Conservation (phyloP, 2,888 invertebrate genomes). For the Lottia scabra region DNA sequence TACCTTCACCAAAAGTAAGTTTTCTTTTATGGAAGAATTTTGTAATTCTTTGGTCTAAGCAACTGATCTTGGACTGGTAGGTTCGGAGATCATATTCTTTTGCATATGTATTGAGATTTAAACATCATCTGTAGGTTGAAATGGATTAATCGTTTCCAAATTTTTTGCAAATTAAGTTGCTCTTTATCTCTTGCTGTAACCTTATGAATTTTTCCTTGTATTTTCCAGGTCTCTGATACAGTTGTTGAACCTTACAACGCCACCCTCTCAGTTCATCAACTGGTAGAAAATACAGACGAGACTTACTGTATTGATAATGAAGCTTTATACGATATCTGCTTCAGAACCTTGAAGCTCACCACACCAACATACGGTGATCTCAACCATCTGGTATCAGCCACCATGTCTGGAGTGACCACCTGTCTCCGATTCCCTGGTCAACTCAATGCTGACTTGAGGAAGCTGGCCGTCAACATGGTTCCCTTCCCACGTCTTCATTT, state of each 20-base stretch:
- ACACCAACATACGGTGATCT: background rate
- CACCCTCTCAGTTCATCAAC: background rate
- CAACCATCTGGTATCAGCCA: background rate
- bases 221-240: background rate
- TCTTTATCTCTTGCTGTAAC: background rate
- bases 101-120: background rate
- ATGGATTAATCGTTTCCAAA: background rate
- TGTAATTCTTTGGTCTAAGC: constrained; percentile 3
- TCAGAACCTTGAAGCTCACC: background rate
- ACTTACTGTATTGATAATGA: constrained; percentile 2
- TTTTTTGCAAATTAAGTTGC: too few relatives aligned
- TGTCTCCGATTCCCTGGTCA: constrained; percentile 2
- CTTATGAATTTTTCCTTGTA: constrained; percentile 6
- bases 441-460: background rate
- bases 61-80: constrained; percentile 1
- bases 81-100: background rate
- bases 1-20: constrained; percentile 84
- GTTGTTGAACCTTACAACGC: background rate
- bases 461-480: background rate
- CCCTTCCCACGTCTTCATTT: background rate
- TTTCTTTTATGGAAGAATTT: background rate
- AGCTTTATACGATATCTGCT: constrained; percentile 1
- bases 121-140: background rate
- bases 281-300: constrained; percentile 1
- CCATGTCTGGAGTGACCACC: background rate